Base-by-base conservation (phyloP, 2,113 vertebrate species). In the Pheucticus melanocephalus region DNA sequence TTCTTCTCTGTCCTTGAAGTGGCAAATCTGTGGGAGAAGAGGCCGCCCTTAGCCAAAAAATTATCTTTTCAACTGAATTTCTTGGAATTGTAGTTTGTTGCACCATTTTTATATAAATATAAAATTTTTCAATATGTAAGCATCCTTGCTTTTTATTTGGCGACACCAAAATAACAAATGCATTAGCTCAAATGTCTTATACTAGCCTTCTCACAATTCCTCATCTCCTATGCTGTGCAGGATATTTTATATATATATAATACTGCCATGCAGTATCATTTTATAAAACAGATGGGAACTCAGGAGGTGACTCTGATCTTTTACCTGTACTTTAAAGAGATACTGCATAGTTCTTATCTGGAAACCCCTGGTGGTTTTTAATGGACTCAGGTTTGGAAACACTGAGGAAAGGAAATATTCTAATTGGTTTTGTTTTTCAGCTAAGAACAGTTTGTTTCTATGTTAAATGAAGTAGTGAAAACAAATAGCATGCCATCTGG, bases 401-500 rank as follows among this genome's bases (percentile, higher is more conserved):
- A 92, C 15, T 8, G 60, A 93, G n/a, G 69, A 57, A 92, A 88
- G 88, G 56, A 96, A 92, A 90, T 93, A 96, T 42, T 86, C 92
- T 83, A 92, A 93, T 93, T 54, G 76, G 82, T 83, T 94, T 94
- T 92, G 72, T 4, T 92, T 94, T 94, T 90, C 85, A 94, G 79
- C 53, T 92, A 94, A 95, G 93, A 95, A 92, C 71, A 78, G 85
- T 96, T 94, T 94, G 69, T 78, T 96, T 97, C 82, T 92, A 60
- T 88, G 68, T 88, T 86, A 86, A 96, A 93, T 93, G 88, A 94
- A 88, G 92, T 96, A 95, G 85, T 78, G 76, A 92, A 96, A 93
- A 96, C 93, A 95, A 95, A 94, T 88, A 96, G 69, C 78, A 57
- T 84, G 76, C 94, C 96, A 97, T 96, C 88, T 96, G 92, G 94